phyloP scores from a whole-genome alignment of 2,113 vertebrate genomes.

The Archocentrus centrarchus region DNA sequence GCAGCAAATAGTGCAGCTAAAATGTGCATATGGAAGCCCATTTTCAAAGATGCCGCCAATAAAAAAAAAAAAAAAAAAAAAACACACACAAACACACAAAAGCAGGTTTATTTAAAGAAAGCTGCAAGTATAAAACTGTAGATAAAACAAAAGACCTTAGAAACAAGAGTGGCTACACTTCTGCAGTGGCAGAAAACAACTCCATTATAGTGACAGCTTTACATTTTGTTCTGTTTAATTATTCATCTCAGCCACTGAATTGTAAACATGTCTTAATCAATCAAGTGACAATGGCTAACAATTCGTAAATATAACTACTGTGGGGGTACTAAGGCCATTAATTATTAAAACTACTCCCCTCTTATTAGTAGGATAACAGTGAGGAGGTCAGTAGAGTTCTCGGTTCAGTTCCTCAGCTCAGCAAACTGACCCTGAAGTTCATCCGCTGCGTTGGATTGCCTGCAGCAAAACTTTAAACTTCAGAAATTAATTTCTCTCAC shows the following conservation, averaged over 20 bases:
- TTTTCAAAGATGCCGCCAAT: not conserved
- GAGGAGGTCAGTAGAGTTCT: conserved; percentile 24
- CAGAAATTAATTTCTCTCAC: conserved; percentile 54
- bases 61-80: not conserved
- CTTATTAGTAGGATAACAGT: conserved; percentile 20
- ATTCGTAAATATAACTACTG: conserved; percentile 48
- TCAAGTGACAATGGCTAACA: conserved; percentile 30
- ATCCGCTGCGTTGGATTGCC: conserved; percentile 33
- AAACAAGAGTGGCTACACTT: not conserved
- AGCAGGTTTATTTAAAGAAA: conserved; percentile 4
- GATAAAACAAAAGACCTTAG: not conserved
- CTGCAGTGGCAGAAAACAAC: not conserved
- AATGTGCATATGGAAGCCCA: not conserved
- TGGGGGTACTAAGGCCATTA: conserved; percentile 11
- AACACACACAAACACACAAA: not conserved
- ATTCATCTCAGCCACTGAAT: conserved; percentile 40
- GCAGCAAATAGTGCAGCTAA: not conserved
- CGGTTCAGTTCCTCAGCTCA: conserved; percentile 37
- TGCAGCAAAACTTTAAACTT: conserved; percentile 60
- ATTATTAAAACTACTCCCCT: conserved; percentile 44
- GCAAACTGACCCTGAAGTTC: conserved; percentile 39
- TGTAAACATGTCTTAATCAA: conserved; percentile 54
- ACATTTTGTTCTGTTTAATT: conserved; percentile 36
- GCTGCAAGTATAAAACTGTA: not conserved
- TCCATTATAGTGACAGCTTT: conserved; percentile 1